A percentile compares a stretch with the other conserved stretches of the same genome.
These are phyloP conservation scores for Eupithecia centaureata DNA, from an alignment of 2,888 invertebrate species.

Conservation along the genomic window DNA sequence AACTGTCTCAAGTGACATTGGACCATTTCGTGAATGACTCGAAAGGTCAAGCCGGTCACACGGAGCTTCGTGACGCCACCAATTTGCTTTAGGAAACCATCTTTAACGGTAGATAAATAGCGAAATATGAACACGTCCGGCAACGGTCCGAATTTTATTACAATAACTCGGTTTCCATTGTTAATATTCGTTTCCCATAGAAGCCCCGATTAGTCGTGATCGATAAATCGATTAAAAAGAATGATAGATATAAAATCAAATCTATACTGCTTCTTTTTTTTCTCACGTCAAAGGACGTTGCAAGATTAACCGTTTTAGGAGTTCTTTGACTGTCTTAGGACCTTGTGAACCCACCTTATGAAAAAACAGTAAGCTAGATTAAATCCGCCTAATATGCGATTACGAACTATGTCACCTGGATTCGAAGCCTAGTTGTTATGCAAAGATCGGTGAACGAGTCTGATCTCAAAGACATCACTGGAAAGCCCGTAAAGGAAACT, in stretches of 20 bases:
- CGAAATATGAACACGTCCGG: conserved; percentile 58
- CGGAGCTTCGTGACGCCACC: conserved; percentile 57
- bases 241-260: conserved; percentile 51
- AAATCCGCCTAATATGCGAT: conserved; percentile 6
- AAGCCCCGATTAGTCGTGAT: conserved; percentile 52
- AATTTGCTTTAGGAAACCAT: conserved; percentile 55
- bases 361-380: conserved; percentile 9
- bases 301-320: conserved; percentile 22
- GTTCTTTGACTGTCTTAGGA: conserved; percentile 6
- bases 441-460: conserved; percentile 29
- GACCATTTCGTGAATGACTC: conserved; percentile 45
- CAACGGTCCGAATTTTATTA: conserved; percentile 53
- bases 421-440: conserved; percentile 28
- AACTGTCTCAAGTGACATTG: conserved; percentile 39
- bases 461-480: conserved; percentile 43
- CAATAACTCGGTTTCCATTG: conserved; percentile 51
- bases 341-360: conserved; percentile 22
- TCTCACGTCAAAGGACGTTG: conserved; percentile 41
- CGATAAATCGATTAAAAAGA: conserved; percentile 53
- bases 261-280: conserved; percentile 42
- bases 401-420: conserved; percentile 25
- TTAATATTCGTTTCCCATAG: conserved; percentile 51
- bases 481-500: conserved; percentile 56
- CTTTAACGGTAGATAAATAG: conserved; percentile 51
- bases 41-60: conserved; percentile 59